These are phyloP conservation scores for Aleiodes alternator DNA, from an alignment of 2,888 invertebrate species.

Conservation along the genomic window DNA sequence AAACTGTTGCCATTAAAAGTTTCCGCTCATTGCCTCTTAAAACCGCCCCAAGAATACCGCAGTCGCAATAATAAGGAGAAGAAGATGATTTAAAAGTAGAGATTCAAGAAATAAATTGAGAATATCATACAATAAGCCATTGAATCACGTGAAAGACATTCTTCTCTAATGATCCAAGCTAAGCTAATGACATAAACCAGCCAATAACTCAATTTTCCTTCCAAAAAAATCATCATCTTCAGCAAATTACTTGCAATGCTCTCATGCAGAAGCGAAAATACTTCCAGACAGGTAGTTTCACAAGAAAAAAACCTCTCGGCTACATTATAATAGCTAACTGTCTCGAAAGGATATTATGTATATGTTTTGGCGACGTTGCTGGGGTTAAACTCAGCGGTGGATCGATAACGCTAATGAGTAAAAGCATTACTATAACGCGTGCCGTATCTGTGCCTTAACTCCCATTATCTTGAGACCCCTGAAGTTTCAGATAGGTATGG, in stretches of 20 bases:
- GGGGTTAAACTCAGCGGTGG: slow-evolving; percentile 29
- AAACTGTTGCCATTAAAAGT: background rate
- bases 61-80: too few relatives aligned
- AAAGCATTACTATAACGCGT: slow-evolving; percentile 39
- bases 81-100: too few relatives aligned
- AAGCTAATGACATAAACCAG: too few relatives aligned
- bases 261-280: background rate
- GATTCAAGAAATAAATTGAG: too few relatives aligned
- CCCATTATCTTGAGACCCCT: slow-evolving; percentile 37
- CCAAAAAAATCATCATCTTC: too few relatives aligned
- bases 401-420: slow-evolving; percentile 47
- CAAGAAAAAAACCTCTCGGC: background rate
- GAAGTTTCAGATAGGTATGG: background rate
- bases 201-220: too few relatives aligned
- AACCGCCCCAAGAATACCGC: too few relatives aligned
- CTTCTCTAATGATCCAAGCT: too few relatives aligned
- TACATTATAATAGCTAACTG: slow-evolving; percentile 18
- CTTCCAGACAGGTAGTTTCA: background rate
- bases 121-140: too few relatives aligned
- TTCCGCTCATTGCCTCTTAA: too few relatives aligned
- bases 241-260: too few relatives aligned
- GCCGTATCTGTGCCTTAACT: slow-evolving; percentile 39
- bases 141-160: too few relatives aligned
- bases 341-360: slow-evolving; percentile 35
- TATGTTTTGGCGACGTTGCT: slow-evolving; percentile 30